phyloP scores from a whole-genome alignment of 2,888 invertebrate genomes.

The Coelinius sp. region DNA sequence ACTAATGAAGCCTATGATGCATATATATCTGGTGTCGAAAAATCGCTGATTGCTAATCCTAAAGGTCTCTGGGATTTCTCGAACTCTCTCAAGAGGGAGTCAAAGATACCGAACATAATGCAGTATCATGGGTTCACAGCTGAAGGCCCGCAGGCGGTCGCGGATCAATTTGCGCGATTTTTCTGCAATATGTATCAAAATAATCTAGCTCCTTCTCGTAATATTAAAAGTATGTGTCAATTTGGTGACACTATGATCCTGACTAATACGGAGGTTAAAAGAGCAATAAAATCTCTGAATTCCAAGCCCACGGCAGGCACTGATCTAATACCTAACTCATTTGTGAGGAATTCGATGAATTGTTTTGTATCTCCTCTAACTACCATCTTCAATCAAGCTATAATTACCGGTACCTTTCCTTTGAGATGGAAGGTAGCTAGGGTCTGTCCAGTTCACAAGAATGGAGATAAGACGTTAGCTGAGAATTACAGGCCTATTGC shows the following conservation, averaged over 20 bases:
- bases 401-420: not conserved
- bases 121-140: not conserved
- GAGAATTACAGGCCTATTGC: slow-evolving; percentile 48
- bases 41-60: not conserved
- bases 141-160: not conserved
- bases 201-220: no score
- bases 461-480: slow-evolving; percentile 37
- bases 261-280: not conserved
- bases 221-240: not conserved
- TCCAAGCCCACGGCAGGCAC: not conserved
- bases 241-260: not conserved
- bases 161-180: not conserved
- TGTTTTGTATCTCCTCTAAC: not conserved
- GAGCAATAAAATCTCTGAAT: not conserved
- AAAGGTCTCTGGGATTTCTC: not conserved
- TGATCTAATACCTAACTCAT: not conserved
- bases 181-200: not conserved
- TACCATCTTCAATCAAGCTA: not conserved
- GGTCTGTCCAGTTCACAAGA: slow-evolving; percentile 34
- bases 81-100: not conserved
- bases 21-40: not conserved
- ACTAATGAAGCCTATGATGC: no score
- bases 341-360: not conserved
- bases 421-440: slow-evolving; percentile 31
- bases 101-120: not conserved